phyloP scores from a whole-genome alignment of 2,797 vertebrate genomes.

The Pseudochaenichthys georgianus region DNA sequence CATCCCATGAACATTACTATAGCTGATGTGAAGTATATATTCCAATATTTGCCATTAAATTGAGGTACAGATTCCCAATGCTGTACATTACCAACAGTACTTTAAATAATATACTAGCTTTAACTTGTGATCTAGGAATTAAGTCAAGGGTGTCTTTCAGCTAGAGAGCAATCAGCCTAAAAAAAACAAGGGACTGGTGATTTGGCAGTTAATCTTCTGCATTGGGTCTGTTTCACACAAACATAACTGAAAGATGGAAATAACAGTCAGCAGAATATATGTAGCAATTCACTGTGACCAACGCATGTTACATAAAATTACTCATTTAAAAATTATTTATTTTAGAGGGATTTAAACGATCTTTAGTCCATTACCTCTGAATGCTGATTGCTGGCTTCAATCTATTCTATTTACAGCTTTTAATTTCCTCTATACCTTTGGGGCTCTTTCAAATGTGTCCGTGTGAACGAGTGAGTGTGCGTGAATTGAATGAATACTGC shows the following conservation, averaged over 20 bases:
- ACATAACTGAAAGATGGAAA: not conserved
- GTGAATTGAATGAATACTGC: conserved; percentile 6
- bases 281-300: not conserved
- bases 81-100: too few relatives aligned
- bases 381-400: not conserved
- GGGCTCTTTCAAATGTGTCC: not conserved
- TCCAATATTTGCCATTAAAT: too few relatives aligned
- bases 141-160: too few relatives aligned
- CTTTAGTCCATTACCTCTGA: not conserved
- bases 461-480: not conserved
- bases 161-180: too few relatives aligned
- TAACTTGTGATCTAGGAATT: too few relatives aligned
- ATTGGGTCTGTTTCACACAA: not conserved
- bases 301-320: not conserved
- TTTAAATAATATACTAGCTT: too few relatives aligned
- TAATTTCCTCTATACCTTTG: not conserved
- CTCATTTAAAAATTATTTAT: not conserved
- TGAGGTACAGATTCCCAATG: too few relatives aligned
- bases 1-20: not conserved
- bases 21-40: too few relatives aligned
- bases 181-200: too few relatives aligned
- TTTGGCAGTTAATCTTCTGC: too few relatives aligned
- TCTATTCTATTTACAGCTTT: not conserved
- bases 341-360: not conserved
- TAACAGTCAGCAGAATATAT: not conserved